These are phyloP conservation scores for Melinaea menophilus DNA, from an alignment of 2,888 invertebrate genomes.

Conservation along the genomic window DNA sequence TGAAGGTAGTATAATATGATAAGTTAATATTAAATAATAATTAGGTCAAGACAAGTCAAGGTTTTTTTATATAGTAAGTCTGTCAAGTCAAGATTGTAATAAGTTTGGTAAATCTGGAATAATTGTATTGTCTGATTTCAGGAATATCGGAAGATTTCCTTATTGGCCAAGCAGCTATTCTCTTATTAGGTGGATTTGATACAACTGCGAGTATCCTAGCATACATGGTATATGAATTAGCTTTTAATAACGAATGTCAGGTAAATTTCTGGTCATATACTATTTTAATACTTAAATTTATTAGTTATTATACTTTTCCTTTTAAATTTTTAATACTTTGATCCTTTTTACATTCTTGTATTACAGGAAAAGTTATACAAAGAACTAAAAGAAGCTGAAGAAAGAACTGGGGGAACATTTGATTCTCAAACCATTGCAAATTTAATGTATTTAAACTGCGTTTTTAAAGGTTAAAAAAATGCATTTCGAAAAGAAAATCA, in stretches of 20 bases:
- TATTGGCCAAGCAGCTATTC: conserved; percentile 53
- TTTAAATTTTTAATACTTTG: not conserved
- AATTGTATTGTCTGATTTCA: conserved; percentile 24
- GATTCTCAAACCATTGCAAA: conserved; percentile 36
- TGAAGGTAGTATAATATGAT: conserved; percentile 22
- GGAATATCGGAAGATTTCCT: conserved; percentile 49
- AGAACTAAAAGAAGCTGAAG: conserved; percentile 42
- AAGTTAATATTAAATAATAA: not conserved
- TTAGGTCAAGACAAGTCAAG: not conserved
- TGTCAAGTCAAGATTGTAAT: not conserved
- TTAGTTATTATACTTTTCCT: too few relatives aligned
- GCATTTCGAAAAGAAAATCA: too few relatives aligned
- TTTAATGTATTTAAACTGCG: conserved; percentile 40
- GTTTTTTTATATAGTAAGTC: not conserved
- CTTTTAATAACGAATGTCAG: conserved; percentile 45
- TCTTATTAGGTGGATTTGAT: conserved; percentile 59
- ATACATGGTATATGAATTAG: conserved; percentile 45
- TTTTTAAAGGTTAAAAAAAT: conserved; percentile 45
- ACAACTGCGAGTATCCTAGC: conserved; percentile 43
- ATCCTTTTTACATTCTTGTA: not conserved
- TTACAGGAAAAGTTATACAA: conserved; percentile 44
- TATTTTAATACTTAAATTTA: not conserved
- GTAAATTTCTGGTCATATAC: conserved; percentile 34
- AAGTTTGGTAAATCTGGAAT: not conserved
- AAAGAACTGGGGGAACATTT: conserved; percentile 33